phyloP scores from a whole-genome alignment of 2,888 invertebrate species.

The Tetrapedia diversipes region DNA sequence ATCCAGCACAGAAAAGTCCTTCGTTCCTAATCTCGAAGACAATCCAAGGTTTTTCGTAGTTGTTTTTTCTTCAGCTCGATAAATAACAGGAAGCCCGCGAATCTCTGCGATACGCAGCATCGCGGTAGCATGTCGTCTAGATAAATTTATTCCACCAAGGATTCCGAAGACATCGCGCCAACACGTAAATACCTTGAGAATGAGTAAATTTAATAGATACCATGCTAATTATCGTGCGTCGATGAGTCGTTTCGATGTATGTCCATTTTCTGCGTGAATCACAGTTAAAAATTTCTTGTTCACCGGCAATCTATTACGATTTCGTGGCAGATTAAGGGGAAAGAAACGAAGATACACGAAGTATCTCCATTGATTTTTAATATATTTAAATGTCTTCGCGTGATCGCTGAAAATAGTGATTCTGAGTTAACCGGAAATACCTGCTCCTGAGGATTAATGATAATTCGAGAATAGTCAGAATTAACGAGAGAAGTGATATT shows the following conservation, averaged over 20 bases:
- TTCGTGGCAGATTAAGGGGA: neutral
- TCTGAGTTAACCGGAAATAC: neutral
- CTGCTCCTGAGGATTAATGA: no score
- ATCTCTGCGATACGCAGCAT: neutral
- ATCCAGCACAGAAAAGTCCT: slow-evolving; percentile 13
- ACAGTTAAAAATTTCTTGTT: neutral
- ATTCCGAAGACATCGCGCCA: slow-evolving; percentile 9
- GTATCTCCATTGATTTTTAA: neutral
- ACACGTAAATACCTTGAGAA: slow-evolving; percentile 17
- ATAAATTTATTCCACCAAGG: slow-evolving; percentile 42
- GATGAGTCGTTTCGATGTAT: neutral
- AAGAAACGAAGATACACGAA: no score
- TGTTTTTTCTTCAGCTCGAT: slow-evolving; percentile 11
- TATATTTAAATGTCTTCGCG: neutral
- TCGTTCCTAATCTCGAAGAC: slow-evolving; percentile 34
- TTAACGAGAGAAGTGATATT: no score
- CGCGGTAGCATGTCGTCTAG: neutral
- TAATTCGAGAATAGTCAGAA: no score
- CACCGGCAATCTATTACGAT: neutral
- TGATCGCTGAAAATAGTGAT: neutral
- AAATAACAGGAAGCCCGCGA: slow-evolving; percentile 33
- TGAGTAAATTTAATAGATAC: slow-evolving; percentile 25
- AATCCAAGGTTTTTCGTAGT: slow-evolving; percentile 44
- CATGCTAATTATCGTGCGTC: slow-evolving; percentile 14
- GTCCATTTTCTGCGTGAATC: neutral